Base-by-base conservation (phyloP, 2,113 vertebrate genomes). In the Hippocampus zosterae region DNA sequence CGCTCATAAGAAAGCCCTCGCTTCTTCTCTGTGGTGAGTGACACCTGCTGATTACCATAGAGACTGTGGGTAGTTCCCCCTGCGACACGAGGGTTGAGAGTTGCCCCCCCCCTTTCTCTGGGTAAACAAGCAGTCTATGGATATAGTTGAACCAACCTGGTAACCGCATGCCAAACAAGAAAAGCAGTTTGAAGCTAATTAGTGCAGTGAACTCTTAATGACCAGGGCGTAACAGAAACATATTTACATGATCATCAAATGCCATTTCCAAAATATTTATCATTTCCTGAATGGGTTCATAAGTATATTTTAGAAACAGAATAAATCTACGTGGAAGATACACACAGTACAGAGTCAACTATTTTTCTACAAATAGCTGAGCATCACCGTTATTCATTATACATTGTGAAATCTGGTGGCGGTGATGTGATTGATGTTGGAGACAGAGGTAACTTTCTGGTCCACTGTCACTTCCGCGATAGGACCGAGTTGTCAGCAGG, bases 31-130 rank as follows among this genome's bases (percentile, higher is more conserved):
- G 76, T 85, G 80, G 91, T 90, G 88, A 92, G 89, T 91, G 92
- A 93, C 94, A 95, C 94, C 94, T 96, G 94, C 94, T 94, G 93
- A 95, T 96, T 96, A 95, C 91, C 93, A 92, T 95, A 94, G 91
- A 90, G 89, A 91, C 91, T 91, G 90, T 91, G 92, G 90, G 91
- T 92, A 92, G 90, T 87, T 84, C 84, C 85, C 85, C 84, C 87
- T 84, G 85, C 85, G 83, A 88, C 86, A 87, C 81, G 87, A 83
- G 84, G 85, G 84, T 84, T 80, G 81, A 87, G 82, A 85, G 85
- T 85, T 88, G 85, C 81, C 79, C 85, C 81, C 79, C 85, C 33
- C 85, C 83, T 84, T 84, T 85, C 85, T 79, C 85, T 88, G 79
- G 68, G 85, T 85, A 92, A 92, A 92, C 90, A 92, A 91, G 89